These are phyloP conservation scores for Eriosoma lanigerum DNA, from an alignment of 1,140 invertebrate species.

Conservation along the genomic window DNA sequence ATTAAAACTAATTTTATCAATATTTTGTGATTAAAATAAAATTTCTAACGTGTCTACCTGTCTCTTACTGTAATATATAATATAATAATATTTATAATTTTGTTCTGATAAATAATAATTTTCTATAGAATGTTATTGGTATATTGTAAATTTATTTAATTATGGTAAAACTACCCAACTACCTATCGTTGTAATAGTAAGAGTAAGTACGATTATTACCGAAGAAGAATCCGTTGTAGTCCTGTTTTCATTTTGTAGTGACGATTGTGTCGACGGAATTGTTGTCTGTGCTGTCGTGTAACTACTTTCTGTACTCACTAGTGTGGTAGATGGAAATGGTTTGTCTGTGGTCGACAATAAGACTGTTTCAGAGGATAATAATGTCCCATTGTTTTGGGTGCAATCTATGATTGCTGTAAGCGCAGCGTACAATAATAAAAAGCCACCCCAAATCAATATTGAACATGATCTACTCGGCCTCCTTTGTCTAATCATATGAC, in stretches of 20 bases:
- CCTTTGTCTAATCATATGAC: conserved; percentile 46
- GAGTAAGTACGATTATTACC: too few species aligned
- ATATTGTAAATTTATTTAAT: too few species aligned
- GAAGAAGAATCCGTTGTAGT: background rate
- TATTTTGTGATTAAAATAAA: too few species aligned
- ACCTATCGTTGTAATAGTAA: too few species aligned
- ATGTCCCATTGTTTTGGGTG: background rate
- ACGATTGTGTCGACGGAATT: background rate
- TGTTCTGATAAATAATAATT: too few species aligned
- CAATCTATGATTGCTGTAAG: conserved; percentile 44
- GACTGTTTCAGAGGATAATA: background rate
- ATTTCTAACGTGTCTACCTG: too few species aligned
- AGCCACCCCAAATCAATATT: conserved; percentile 43
- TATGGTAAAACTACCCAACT: too few species aligned
- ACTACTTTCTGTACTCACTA: conserved; percentile 1
- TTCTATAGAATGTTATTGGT: too few species aligned
- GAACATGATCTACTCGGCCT: conserved; percentile 46
- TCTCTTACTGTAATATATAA: too few species aligned
- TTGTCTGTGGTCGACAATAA: background rate
- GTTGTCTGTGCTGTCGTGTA: background rate
- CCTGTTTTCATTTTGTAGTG: background rate
- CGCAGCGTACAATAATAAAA: conserved; percentile 27
- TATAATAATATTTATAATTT: too few species aligned
- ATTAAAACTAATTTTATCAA: too few species aligned
- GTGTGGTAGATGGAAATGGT: background rate